Evolutionary conservation across 2,888 invertebrate genomes (phyloP), one percentile per base, ranked within the genome.

Genomic region (Tetragnatha montana): DNA sequence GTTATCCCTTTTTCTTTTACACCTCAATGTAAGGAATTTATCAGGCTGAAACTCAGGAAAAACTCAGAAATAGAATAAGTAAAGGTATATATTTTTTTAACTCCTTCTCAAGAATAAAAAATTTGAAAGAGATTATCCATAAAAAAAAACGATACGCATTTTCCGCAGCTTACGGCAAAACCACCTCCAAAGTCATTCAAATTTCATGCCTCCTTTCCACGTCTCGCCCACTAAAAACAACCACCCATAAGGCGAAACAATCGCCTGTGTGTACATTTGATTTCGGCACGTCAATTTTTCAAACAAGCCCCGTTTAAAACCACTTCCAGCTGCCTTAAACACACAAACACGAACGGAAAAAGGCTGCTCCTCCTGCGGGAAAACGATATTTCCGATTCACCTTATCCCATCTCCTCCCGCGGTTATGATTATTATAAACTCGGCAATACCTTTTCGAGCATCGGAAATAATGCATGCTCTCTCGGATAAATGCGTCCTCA

Each of bases 401-500:
- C 50, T 21, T 19, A 71, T 14, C 21, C 14, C 80, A n/a, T 68
- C 81, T 19, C 71, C 74, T 21, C 22, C 17, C 50, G 75, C 12
- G 70, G 22, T 51, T 68, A 75, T 22, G 10, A 75, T 78, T 76
- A 84, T 84, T 84, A 84, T 84, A 84, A 84, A 84, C 84, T 84
- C 84, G 70, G 84, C 84, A 84, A 76, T 84, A 78, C 84, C 84
- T 84, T 74, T 84, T 76, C 51, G 75, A 60, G 68, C 74, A 68
- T 35, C 83, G 83, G 76, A 84, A 84, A 85, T 79, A 85, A 85
- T 79, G 78, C 78, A 85, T 85, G 85, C 78, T 70, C 76, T 60
- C 76, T 83, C 85, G 79, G 85, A 85, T 85, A 85, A 85, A 85
- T 85, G 85, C 78, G 70, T 81, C 51, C 88, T 83, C 79, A 78